phyloP scores from a whole-genome alignment of 2,888 invertebrate genomes.

The Protonemura montana region DNA sequence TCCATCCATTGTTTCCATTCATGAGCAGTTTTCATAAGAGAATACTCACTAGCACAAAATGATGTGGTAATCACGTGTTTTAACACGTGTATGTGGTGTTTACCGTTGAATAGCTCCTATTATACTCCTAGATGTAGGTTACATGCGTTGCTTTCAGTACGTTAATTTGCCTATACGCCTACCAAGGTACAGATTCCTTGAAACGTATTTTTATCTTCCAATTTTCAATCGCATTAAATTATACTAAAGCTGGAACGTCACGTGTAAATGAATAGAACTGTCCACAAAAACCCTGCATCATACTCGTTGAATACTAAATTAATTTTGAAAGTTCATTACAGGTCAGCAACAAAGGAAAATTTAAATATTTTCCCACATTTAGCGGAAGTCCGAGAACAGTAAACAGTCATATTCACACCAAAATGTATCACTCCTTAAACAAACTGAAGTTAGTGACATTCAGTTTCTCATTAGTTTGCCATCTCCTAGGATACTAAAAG shows the following conservation, averaged over 20 bases:
- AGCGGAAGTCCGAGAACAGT: background rate
- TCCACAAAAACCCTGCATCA: background rate
- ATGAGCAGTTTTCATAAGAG: no score
- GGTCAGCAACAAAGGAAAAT: constrained; percentile 2
- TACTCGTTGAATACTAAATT: background rate
- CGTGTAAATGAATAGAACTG: background rate
- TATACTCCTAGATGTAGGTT: no score
- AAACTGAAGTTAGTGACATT: background rate
- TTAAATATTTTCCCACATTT: background rate
- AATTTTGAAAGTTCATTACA: background rate
- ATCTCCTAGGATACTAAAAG: background rate
- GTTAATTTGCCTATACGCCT: background rate
- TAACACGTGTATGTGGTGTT: no score
- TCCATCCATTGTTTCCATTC: no score
- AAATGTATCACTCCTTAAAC: background rate
- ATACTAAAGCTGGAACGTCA: background rate
- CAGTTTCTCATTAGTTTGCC: background rate
- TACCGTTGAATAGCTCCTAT: no score
- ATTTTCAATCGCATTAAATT: background rate
- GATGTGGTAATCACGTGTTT: no score
- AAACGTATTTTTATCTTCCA: background rate
- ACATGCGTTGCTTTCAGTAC: no score
- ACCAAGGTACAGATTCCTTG: background rate
- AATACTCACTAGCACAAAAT: no score
- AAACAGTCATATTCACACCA: background rate